phyloP scores from a whole-genome alignment of 2,113 vertebrate genomes.

The Accipiter virgatus region DNA sequence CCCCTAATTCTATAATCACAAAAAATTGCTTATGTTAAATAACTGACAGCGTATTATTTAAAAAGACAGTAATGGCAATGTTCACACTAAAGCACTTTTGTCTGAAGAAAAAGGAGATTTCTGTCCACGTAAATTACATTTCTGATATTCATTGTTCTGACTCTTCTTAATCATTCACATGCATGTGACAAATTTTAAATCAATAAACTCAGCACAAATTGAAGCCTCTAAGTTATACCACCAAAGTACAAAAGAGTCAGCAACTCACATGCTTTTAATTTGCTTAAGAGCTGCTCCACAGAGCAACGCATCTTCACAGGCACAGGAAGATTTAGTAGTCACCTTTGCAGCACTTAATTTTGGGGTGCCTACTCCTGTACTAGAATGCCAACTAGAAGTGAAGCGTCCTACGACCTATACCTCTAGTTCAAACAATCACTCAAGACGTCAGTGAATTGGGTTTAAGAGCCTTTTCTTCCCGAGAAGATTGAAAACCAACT shows the following conservation, averaged over 20 bases:
- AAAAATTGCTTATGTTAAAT: neutral
- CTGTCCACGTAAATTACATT: neutral
- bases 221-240: neutral
- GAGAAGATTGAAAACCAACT: neutral
- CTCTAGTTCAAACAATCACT: neutral
- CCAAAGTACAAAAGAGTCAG: neutral
- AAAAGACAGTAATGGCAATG: neutral
- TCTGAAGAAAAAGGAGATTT: neutral
- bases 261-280: neutral
- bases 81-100: neutral
- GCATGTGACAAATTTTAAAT: neutral
- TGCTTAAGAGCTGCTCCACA: neutral
- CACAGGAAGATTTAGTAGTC: neutral
- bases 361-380: neutral
- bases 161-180: neutral
- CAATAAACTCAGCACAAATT: neutral
- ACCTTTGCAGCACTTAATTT: neutral
- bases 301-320: neutral
- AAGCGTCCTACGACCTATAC: rapidly evolving
- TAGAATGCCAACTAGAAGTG: neutral
- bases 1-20: neutral
- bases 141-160: neutral
- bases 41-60: neutral
- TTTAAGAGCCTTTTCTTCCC: neutral
- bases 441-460: neutral